These are phyloP conservation scores for Alces alces DNA, from an alignment of 2,113 vertebrate species.

Conservation along the genomic window DNA sequence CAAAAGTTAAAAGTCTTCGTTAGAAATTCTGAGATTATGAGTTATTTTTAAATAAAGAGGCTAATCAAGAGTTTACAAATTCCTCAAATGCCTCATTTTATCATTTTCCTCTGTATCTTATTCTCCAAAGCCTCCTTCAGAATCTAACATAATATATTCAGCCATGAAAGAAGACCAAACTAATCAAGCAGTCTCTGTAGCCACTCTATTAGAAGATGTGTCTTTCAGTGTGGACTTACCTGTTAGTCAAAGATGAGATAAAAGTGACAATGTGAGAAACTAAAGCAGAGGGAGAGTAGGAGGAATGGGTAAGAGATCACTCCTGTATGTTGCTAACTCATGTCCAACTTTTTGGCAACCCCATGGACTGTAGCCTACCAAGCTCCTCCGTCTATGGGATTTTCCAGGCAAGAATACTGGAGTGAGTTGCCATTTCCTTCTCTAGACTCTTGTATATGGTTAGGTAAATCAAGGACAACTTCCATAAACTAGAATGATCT, in stretches of 20 bases:
- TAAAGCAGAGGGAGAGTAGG: background rate
- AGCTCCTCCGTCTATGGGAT: background rate
- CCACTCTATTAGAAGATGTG: background rate
- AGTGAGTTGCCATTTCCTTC: background rate
- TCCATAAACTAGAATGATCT: background rate
- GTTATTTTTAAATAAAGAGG: constrained; percentile 30
- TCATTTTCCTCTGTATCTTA: background rate
- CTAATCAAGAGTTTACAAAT: background rate
- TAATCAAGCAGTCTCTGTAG: background rate
- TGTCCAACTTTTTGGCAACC: background rate
- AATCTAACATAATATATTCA: background rate
- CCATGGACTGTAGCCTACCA: background rate
- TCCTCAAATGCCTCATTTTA: background rate
- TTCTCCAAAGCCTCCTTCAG: background rate
- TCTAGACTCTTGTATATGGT: background rate
- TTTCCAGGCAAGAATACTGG: background rate
- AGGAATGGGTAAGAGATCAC: background rate
- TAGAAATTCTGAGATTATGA: constrained; percentile 13
- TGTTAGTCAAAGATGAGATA: background rate
- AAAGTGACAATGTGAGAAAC: background rate
- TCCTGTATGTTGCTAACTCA: background rate
- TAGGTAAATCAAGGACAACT: background rate
- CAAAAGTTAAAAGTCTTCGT: background rate
- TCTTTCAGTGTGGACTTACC: background rate
- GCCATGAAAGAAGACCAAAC: background rate